Conservation (phyloP, 2,888 invertebrate species). For the Tenthredo notha region DNA sequence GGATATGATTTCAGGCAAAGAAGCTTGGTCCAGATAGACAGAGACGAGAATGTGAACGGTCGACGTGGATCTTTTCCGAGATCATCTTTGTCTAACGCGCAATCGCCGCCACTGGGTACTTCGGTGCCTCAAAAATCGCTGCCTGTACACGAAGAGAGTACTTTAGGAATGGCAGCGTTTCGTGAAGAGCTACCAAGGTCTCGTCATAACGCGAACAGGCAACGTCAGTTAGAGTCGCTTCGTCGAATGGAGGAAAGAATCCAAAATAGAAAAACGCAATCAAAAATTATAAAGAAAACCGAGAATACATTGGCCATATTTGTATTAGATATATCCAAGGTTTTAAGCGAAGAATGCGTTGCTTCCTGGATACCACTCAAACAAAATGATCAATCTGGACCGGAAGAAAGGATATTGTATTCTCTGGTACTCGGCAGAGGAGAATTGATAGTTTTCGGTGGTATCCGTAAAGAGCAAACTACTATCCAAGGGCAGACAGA, state of each 20-base stretch:
- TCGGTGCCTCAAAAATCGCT: slow-evolving; percentile 54
- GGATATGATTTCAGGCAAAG: slow-evolving; percentile 73
- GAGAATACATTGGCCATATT: slow-evolving; percentile 90
- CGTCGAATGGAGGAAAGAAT: slow-evolving; percentile 84
- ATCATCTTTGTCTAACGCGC: slow-evolving; percentile 55
- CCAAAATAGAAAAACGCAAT: slow-evolving; percentile 73
- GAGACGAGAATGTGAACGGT: slow-evolving; percentile 88
- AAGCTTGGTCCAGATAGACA: slow-evolving; percentile 80
- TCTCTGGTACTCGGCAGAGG: slow-evolving; percentile 93
- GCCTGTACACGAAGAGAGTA: slow-evolving; percentile 74
- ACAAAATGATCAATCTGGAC: slow-evolving; percentile 84
- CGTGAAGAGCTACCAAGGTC: slow-evolving; percentile 72
- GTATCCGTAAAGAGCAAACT: slow-evolving; percentile 90
- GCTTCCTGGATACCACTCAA: slow-evolving; percentile 88
- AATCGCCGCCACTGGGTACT: slow-evolving; percentile 56
- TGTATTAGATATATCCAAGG: slow-evolving; percentile 90
- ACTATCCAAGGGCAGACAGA: slow-evolving; percentile 79
- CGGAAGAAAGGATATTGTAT: slow-evolving; percentile 95
- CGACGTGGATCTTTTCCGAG: slow-evolving; percentile 80
- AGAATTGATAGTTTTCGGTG: slow-evolving; percentile 97
- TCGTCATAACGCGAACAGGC: slow-evolving; percentile 79
- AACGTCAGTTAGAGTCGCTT: slow-evolving; percentile 83
- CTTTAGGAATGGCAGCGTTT: slow-evolving; percentile 82
- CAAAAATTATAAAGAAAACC: slow-evolving; percentile 81
- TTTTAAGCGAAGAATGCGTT: slow-evolving; percentile 82